Evolutionary conservation across 2,113 vertebrate genomes (phyloP), one percentile per base, ranked within the genome.

Genomic region (Athene noctua): DNA sequence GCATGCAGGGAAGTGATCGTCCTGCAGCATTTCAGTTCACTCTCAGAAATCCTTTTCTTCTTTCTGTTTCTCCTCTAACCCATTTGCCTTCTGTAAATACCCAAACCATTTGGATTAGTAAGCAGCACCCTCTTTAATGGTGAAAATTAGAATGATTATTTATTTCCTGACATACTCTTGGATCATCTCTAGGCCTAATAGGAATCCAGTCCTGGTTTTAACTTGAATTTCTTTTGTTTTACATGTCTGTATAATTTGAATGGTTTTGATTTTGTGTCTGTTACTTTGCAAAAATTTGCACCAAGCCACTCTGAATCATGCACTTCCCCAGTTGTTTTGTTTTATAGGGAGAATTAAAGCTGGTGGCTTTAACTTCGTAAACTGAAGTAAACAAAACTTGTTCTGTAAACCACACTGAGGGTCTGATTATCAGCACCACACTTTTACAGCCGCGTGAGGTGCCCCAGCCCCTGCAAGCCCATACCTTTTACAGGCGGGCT

Each of bases 181-280:
- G 68, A 79, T 93, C 49, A 63, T 82, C 58, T 95, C 70, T 82
- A 68, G 83, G 78, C 49, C 88, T 93, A 73, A 74, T 38, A 92
- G 74, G 73, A 94, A 55, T 86, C 66, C 83, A 73, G 90, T 86
- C 93, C 96, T 97, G 96, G 93, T 88, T 96, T 97, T 98, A 90
- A 98, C 97, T 98, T 98, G 97, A 98, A 97, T 96, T 94, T 95
- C 34, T 93, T 78, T 74, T 58, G 27, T 66, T 93, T 88, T 92
- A 75, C 15, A 5, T 62, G 12, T 68, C 44, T 86, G 63, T 94
- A 29, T 91, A 32, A 30, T 96, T 96, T 58, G 63, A 94, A 65
- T 74, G 81, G 32, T 66, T 57, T 58, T 83, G 62, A 36, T 59
- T 88, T 93, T 85, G 32, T 88, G 54, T 83, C 55, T 93, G 90